These are phyloP conservation scores for Gymnarchus niloticus DNA, from an alignment of 2,113 vertebrate species.

Conservation along the genomic window DNA sequence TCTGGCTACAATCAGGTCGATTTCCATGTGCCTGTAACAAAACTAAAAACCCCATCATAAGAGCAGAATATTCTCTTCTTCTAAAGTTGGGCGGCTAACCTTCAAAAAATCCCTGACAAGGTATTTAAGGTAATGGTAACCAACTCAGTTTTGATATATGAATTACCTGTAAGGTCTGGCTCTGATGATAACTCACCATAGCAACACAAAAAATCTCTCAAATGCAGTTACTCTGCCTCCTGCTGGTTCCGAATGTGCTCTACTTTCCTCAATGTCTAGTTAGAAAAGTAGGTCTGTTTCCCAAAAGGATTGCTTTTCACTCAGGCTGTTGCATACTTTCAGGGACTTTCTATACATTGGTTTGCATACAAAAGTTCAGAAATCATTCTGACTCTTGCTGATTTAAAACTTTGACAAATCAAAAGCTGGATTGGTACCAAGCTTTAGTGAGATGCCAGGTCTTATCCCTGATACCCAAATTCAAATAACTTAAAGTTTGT, in stretches of 20 bases:
- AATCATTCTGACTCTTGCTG: no score
- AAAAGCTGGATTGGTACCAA: neutral
- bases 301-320: neutral
- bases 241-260: neutral
- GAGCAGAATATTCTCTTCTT: neutral
- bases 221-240: neutral
- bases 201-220: neutral
- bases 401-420: neutral
- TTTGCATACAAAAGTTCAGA: neutral
- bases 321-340: neutral
- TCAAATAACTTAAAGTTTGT: neutral
- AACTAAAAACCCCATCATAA: neutral
- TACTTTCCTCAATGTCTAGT: neutral
- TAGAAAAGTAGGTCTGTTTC: neutral
- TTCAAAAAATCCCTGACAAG: neutral
- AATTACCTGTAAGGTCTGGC: neutral
- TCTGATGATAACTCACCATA: neutral
- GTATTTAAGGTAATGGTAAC: neutral
- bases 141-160: neutral
- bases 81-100: neutral
- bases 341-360: neutral
- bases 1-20: no score
- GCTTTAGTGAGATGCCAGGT: neutral
- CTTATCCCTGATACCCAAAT: neutral
- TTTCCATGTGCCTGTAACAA: neutral